These are phyloP conservation scores for Entomyzon cyanotis DNA, from an alignment of 2,113 vertebrate species.

Conservation along the genomic window DNA sequence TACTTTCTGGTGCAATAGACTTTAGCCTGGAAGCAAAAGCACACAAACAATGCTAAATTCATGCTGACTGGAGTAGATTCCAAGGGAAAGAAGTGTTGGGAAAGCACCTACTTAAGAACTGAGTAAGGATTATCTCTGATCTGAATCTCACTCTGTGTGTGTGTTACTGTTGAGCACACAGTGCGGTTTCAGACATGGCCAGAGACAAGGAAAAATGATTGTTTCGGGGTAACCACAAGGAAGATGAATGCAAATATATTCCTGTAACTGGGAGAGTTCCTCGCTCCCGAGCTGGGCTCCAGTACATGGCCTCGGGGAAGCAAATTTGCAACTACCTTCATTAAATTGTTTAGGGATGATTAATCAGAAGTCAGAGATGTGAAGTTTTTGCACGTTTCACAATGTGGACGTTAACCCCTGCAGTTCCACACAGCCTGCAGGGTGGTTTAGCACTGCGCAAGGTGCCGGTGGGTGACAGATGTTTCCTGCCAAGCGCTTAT, in stretches of 20 bases:
- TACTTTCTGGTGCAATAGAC: neutral
- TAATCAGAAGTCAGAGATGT: conserved; percentile 24
- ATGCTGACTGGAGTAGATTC: conserved; percentile 50
- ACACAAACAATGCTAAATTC: conserved; percentile 29
- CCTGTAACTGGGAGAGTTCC: conserved; percentile 60
- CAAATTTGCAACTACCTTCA: conserved; percentile 56
- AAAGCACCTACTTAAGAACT: conserved; percentile 62
- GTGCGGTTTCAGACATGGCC: conserved; percentile 55
- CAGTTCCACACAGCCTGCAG: fast-evolving
- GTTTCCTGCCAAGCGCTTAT: neutral
- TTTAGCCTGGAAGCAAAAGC: conserved; percentile 26
- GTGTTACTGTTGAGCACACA: conserved; percentile 53
- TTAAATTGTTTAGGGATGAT: conserved; percentile 50
- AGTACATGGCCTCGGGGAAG: conserved; percentile 42
- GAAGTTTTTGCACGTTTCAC: neutral
- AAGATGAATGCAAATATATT: conserved; percentile 70
- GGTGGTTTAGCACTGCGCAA: neutral
- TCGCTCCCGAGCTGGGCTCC: neutral
- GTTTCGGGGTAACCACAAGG: conserved; percentile 67
- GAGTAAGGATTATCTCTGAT: conserved; percentile 58
- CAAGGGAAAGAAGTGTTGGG: conserved; percentile 64
- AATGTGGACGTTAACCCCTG: neutral
- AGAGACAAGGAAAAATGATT: conserved; percentile 64
- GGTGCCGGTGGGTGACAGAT: neutral
- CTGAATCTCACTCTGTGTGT: neutral